A percentile compares a stretch with the other conserved stretches of the same genome.
Evolutionary conservation across 2,888 invertebrate species (phyloP).

Genomic region (Callyntrura sp.): DNA sequence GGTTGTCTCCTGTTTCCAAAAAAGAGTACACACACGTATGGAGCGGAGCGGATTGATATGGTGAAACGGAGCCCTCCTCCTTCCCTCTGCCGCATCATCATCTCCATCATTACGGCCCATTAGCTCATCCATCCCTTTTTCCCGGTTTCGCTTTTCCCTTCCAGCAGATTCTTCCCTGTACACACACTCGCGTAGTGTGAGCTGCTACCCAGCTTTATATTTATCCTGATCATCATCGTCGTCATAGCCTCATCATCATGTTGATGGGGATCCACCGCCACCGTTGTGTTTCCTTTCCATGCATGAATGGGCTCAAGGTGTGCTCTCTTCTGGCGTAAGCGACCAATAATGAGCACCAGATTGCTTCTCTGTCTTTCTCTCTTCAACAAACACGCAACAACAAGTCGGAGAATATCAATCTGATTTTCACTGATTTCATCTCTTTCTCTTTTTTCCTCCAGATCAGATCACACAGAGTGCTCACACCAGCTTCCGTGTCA

Average conservation of each 20-base stretch:
- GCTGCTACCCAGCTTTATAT: too few species aligned
- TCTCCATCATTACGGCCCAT: slow-evolving; percentile 60
- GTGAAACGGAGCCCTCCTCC: slow-evolving; percentile 61
- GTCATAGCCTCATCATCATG: too few species aligned
- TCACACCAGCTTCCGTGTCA: slow-evolving; percentile 27
- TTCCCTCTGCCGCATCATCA: slow-evolving; percentile 36
- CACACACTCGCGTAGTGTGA: too few species aligned
- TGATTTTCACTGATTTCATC: slow-evolving; percentile 18
- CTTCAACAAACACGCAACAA: slow-evolving; percentile 8
- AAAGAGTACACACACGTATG: background rate
- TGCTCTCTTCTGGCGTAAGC: slow-evolving; percentile 41
- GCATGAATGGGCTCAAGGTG: slow-evolving; percentile 55
- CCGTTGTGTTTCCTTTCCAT: background rate
- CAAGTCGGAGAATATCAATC: background rate
- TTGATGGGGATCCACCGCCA: too few species aligned
- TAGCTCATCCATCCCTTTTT: slow-evolving; percentile 56
- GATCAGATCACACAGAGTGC: slow-evolving; percentile 2
- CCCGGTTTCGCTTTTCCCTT: slow-evolving; percentile 16
- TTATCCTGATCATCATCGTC: too few species aligned
- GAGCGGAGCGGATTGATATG: slow-evolving; percentile 16
- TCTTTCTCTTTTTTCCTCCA: slow-evolving; percentile 10
- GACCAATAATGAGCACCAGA: slow-evolving; percentile 74
- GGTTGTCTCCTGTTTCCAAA: slow-evolving; percentile 27
- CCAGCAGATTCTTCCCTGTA: too few species aligned
- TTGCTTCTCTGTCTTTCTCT: slow-evolving; percentile 3